A percentile compares a stretch with the other conserved stretches of the same genome.
Conservation (phyloP, 2,797 vertebrate species). For the Carcharodon carcharias region DNA sequence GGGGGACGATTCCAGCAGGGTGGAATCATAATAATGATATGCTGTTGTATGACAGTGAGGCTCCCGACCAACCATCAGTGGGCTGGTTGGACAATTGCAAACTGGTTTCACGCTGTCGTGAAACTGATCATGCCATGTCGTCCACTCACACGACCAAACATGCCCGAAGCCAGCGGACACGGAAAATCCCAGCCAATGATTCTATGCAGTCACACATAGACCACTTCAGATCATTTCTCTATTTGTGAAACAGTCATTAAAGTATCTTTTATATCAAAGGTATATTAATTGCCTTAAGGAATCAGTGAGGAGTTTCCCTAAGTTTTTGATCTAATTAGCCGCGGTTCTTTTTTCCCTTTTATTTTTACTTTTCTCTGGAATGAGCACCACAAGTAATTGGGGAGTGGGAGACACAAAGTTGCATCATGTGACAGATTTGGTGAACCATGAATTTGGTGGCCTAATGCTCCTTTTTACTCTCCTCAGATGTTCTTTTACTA, state of each 20-base stretch:
- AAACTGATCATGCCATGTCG: too few relatives aligned
- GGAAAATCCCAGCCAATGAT: background rate
- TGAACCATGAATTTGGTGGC: background rate
- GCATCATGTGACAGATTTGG: background rate
- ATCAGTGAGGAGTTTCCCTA: background rate
- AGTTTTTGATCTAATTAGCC: background rate
- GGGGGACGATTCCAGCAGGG: too few relatives aligned
- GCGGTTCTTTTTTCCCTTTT: background rate
- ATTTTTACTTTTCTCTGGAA: background rate
- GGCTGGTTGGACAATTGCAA: too few relatives aligned
- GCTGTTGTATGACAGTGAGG: too few relatives aligned
- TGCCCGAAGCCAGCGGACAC: too few relatives aligned
- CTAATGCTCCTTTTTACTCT: background rate
- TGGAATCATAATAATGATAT: too few relatives aligned
- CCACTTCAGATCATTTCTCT: background rate
- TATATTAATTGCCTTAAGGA: conserved; percentile 3
- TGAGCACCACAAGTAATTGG: background rate
- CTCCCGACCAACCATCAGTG: too few relatives aligned
- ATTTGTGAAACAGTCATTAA: background rate
- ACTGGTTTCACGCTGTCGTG: too few relatives aligned
- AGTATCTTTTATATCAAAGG: background rate
- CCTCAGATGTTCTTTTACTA: background rate
- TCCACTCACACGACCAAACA: too few relatives aligned
- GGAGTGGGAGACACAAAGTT: background rate
- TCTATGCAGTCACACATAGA: background rate